phyloP scores from a whole-genome alignment of 2,888 invertebrate species.

The Ariolimax columbianus region DNA sequence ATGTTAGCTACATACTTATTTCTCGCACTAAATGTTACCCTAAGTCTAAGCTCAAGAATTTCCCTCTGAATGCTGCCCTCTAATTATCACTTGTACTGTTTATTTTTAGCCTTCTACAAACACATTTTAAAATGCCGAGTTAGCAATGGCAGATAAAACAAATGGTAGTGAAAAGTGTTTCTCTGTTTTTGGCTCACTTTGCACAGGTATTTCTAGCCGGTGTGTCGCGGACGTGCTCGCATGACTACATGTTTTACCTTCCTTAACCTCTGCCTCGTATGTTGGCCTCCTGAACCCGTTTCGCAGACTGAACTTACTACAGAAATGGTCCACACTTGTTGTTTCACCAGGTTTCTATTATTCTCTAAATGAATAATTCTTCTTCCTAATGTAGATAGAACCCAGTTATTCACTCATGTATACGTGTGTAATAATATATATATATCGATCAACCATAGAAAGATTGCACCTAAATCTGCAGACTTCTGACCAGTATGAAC shows the following conservation, averaged over 20 bases:
- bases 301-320: background rate
- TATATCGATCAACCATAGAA: too few relatives aligned
- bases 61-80: too few relatives aligned
- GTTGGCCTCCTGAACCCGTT: background rate
- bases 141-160: background rate
- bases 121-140: background rate
- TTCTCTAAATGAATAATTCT: too few relatives aligned
- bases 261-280: background rate
- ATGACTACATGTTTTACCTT: background rate
- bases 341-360: background rate
- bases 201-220: background rate
- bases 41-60: too few relatives aligned
- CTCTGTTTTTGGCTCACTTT: background rate
- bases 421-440: too few relatives aligned
- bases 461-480: too few relatives aligned
- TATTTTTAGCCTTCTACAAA: background rate
- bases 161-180: background rate
- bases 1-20: too few relatives aligned
- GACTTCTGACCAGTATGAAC: too few relatives aligned
- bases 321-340: background rate
- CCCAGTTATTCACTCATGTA: too few relatives aligned
- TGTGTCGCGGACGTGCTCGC: background rate
- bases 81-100: too few relatives aligned
- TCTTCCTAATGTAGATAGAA: too few relatives aligned
- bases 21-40: too few relatives aligned